Evolutionary conservation across 2,888 invertebrate species (phyloP).

Genomic region (Arrhopalites spinosus): DNA sequence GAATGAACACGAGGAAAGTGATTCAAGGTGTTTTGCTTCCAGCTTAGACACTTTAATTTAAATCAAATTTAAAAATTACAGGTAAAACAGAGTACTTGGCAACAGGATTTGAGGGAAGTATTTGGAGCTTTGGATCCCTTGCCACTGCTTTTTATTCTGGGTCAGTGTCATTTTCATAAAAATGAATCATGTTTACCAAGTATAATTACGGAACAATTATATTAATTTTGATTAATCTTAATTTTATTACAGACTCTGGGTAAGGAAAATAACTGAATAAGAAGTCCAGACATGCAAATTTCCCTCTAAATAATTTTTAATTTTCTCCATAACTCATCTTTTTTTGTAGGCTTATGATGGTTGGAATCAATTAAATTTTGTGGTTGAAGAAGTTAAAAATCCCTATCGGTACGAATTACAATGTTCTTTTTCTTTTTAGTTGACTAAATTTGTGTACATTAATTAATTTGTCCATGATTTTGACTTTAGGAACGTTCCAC

Average conservation of each 20-base stretch:
- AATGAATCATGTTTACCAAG: no score
- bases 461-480: neutral
- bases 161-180: no score
- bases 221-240: no score
- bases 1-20: no score
- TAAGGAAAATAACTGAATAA: no score
- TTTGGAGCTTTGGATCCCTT: constrained; percentile 68
- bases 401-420: constrained; percentile 59
- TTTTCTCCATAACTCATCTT: no score
- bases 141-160: neutral
- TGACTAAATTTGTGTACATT: no score
- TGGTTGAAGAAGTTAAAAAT: constrained; percentile 65
- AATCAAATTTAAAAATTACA: constrained; percentile 56
- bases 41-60: neutral
- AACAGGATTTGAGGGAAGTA: constrained; percentile 73
- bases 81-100: constrained; percentile 69
- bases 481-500: constrained; percentile 72
- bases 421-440: no score
- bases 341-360: constrained; percentile 72
- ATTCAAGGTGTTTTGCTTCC: neutral
- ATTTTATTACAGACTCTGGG: no score
- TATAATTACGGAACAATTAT: no score
- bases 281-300: no score
- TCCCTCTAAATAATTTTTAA: no score
- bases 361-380: constrained; percentile 68